Evolutionary conservation across 2,888 invertebrate species (phyloP).

Genomic region (Pardosa pseudoannulata): DNA sequence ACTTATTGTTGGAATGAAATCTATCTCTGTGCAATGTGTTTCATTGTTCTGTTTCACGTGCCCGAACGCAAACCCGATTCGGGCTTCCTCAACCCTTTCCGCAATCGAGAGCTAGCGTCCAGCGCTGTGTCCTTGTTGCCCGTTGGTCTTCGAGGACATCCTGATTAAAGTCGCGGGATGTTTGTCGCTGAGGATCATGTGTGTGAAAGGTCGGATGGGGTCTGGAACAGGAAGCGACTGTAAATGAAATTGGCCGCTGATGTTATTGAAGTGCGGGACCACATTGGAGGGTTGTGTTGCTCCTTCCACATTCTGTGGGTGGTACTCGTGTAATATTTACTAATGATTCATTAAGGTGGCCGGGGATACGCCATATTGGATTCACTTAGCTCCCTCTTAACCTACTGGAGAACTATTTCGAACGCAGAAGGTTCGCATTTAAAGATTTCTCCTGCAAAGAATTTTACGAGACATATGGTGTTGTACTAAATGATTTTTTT

Average conservation of each 20-base stretch:
- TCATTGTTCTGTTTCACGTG: not conserved
- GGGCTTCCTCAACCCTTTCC: conserved; percentile 9
- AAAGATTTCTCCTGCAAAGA: no score
- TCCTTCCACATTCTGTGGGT: no score
- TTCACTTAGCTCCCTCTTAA: no score
- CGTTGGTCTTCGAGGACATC: conserved; percentile 36
- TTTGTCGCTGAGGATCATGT: not conserved
- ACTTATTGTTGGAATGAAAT: no score
- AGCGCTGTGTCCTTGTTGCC: conserved; percentile 20
- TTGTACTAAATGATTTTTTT: no score
- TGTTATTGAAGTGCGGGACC: not conserved
- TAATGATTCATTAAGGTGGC: no score
- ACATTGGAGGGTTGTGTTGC: not conserved
- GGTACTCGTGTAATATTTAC: no score
- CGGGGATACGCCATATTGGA: no score
- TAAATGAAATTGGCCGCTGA: not conserved
- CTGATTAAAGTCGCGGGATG: conserved; percentile 32
- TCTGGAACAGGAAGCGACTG: conserved; percentile 16
- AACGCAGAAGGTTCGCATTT: no score
- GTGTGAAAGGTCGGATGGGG: conserved; percentile 31
- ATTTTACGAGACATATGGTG: no score
- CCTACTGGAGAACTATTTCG: no score
- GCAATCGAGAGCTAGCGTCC: conserved; percentile 19
- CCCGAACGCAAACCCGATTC: not conserved
- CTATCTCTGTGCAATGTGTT: not conserved